These are phyloP conservation scores for Amniataba percoides DNA, from an alignment of 2,797 vertebrate species.

Conservation along the genomic window DNA sequence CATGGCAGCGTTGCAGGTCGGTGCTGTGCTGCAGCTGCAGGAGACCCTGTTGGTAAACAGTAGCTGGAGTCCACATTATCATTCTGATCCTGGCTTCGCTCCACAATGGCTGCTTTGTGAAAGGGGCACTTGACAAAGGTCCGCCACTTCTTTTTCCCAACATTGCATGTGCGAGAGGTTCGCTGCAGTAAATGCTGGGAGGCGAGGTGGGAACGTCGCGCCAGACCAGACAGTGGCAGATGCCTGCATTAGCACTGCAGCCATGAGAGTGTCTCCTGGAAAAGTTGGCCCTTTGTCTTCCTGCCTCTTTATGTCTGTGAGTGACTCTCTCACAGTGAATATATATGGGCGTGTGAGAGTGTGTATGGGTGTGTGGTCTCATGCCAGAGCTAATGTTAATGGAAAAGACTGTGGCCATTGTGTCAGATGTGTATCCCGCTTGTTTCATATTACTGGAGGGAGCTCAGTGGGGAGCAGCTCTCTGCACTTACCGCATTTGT, in stretches of 20 bases:
- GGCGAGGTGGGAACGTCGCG: slow-evolving; percentile 76
- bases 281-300: slow-evolving; percentile 90
- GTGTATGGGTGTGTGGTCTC: slow-evolving; percentile 84
- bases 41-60: slow-evolving; percentile 78
- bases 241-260: slow-evolving; percentile 94
- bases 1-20: slow-evolving; percentile 1
- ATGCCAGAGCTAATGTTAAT: slow-evolving; percentile 84
- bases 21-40: slow-evolving; percentile 51
- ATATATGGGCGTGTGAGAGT: slow-evolving; percentile 82
- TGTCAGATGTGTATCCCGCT: slow-evolving; percentile 13
- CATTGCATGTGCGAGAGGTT: slow-evolving; percentile 75
- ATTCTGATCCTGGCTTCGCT: slow-evolving; percentile 84
- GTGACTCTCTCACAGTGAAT: slow-evolving; percentile 63
- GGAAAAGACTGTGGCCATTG: slow-evolving; percentile 20
- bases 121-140: slow-evolving; percentile 91
- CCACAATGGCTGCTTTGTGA: slow-evolving; percentile 96
- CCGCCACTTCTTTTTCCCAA: slow-evolving; percentile 90
- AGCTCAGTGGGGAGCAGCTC: not conserved
- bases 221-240: slow-evolving; percentile 91
- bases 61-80: slow-evolving; percentile 89
- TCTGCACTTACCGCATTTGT: not conserved
- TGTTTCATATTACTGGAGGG: not conserved
- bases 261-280: slow-evolving; percentile 87
- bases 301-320: slow-evolving; percentile 74
- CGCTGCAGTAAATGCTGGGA: slow-evolving; percentile 71